A percentile compares a stretch with the other conserved stretches of the same genome.
These are phyloP conservation scores for Chaetodon trifasciatus DNA, from an alignment of 2,797 vertebrate species.

Conservation along the genomic window DNA sequence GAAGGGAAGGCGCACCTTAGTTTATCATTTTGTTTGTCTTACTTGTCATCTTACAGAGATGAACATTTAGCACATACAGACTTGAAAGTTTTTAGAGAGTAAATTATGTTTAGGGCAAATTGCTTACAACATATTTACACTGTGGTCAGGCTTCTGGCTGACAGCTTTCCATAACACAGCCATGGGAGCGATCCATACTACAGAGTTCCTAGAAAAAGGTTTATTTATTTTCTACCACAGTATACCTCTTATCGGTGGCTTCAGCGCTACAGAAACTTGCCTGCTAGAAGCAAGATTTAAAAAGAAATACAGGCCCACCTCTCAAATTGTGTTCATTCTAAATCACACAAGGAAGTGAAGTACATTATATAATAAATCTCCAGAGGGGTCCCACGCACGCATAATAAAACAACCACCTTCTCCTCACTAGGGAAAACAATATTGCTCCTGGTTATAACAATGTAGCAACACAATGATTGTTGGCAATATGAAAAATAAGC, in stretches of 20 bases:
- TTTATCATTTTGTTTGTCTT: background rate
- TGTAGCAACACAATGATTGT: conserved; percentile 1
- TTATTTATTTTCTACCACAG: background rate
- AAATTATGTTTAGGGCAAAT: background rate
- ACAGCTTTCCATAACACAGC: background rate
- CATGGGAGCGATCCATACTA: background rate
- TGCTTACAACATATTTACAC: conserved; percentile 15
- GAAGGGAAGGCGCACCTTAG: background rate
- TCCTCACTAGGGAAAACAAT: background rate
- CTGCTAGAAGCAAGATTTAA: conserved; percentile 7
- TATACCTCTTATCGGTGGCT: conserved; percentile 5
- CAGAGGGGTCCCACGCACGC: background rate
- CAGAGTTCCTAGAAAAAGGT: background rate
- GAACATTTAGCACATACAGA: background rate
- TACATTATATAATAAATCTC: conserved; percentile 42
- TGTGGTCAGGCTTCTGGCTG: background rate
- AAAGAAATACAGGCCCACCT: conserved; percentile 27
- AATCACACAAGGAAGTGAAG: conserved; percentile 22
- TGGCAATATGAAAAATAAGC: conserved; percentile 16
- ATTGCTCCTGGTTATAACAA: conserved; percentile 1
- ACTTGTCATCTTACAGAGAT: background rate
- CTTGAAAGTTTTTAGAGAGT: conserved; percentile 4
- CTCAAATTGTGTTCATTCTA: conserved; percentile 31
- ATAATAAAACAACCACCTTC: conserved; percentile 1
- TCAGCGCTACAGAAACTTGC: conserved; percentile 8